Conservation (phyloP, 2,888 invertebrate species). For the Psylliodes chrysocephalus region DNA sequence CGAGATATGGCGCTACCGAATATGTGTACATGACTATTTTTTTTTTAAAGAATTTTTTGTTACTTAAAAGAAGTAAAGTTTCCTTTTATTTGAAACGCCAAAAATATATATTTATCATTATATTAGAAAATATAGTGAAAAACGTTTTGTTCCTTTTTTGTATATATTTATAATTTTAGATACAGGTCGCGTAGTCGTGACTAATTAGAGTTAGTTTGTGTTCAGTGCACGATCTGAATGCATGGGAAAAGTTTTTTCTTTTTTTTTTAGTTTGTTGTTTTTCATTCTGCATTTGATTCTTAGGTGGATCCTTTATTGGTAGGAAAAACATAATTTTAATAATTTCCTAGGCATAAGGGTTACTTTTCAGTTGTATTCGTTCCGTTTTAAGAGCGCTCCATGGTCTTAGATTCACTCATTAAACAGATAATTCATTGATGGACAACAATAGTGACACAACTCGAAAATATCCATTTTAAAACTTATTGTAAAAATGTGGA, state of each 20-base stretch:
- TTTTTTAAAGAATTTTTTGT: conserved; percentile 57
- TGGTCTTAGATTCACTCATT: no score
- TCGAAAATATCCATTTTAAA: no score
- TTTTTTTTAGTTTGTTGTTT: conserved; percentile 58
- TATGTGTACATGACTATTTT: conserved; percentile 57
- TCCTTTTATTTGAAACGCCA: conserved; percentile 64
- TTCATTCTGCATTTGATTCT: conserved; percentile 48
- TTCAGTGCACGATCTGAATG: conserved; percentile 45
- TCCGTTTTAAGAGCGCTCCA: no score
- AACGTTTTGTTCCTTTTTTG: conserved; percentile 65
- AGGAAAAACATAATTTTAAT: neutral
- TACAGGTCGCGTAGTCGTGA: conserved; percentile 42
- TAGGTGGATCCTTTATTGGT: conserved; percentile 11
- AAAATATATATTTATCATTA: conserved; percentile 63
- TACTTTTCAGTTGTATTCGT: neutral
- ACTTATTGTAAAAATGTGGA: no score
- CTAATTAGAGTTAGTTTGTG: conserved; percentile 46
- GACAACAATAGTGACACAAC: no score
- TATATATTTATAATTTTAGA: conserved; percentile 58
- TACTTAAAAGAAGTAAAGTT: conserved; percentile 63
- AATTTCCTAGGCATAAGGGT: neutral
- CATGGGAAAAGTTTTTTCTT: conserved; percentile 49
- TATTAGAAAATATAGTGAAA: conserved; percentile 59
- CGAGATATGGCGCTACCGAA: neutral
- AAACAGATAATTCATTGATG: no score